phyloP scores from a whole-genome alignment of 2,113 vertebrate species.

The Elachura formosa region DNA sequence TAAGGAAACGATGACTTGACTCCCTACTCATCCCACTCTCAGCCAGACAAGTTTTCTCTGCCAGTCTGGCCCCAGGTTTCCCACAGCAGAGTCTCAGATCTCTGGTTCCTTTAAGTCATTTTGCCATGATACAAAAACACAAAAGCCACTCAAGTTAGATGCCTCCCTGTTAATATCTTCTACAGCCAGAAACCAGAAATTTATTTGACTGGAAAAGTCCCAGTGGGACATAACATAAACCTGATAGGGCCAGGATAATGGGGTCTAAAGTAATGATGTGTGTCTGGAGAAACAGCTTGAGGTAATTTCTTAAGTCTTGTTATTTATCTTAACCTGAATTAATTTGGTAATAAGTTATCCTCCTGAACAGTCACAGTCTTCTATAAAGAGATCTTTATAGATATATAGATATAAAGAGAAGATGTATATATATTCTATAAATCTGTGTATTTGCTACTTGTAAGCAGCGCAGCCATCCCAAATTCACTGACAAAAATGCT shows the following conservation, averaged over 20 bases:
- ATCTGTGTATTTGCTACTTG: neutral
- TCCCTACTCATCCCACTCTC: neutral
- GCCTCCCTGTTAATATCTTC: neutral
- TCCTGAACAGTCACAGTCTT: neutral
- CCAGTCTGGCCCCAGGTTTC: neutral
- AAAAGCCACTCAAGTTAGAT: neutral
- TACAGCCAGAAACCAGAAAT: neutral
- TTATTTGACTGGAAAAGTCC: neutral
- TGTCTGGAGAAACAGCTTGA: neutral
- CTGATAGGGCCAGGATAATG: neutral
- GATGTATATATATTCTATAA: too few relatives aligned
- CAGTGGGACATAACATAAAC: neutral
- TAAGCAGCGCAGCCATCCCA: neutral
- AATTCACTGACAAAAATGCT: neutral
- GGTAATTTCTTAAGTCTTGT: neutral
- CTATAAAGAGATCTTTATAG: neutral
- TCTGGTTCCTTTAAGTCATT: neutral
- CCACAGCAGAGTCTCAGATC: neutral
- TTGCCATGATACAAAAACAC: neutral
- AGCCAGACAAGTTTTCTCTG: neutral
- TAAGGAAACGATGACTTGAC: neutral
- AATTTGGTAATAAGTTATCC: neutral
- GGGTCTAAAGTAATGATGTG: neutral
- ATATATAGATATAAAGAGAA: too few relatives aligned
- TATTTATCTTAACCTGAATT: neutral